Percentiles rank a stretch among this genome's conserved stretches.
phyloP scores from a whole-genome alignment of 2,797 vertebrate genomes.

The Anguilla megastoma region DNA sequence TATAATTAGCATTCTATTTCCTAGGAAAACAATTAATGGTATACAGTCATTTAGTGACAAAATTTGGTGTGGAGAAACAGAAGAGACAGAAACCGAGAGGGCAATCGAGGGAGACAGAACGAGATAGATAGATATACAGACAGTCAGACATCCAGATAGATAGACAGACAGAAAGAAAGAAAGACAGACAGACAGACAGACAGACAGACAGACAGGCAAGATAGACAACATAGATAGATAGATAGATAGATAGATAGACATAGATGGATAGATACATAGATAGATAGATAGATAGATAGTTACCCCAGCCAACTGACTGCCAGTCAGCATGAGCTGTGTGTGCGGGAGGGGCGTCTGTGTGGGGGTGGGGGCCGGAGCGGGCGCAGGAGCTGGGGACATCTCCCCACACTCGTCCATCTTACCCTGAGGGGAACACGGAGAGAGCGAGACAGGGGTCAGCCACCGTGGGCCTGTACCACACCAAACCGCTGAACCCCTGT shows the following conservation, averaged over 20 bases:
- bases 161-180: neutral
- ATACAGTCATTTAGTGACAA: too few relatives aligned
- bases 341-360: constrained; percentile 85
- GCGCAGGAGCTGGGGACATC: constrained; percentile 70
- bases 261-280: neutral
- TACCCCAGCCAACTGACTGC: constrained; percentile 89
- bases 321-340: constrained; percentile 89
- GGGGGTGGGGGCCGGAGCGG: constrained; percentile 68
- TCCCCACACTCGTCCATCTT: constrained; percentile 84
- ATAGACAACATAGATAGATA: neutral
- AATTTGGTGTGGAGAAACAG: neutral
- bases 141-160: neutral
- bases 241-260: neutral
- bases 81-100: neutral
- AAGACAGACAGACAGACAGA: neutral
- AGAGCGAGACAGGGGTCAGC: neutral
- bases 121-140: neutral
- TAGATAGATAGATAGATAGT: constrained; percentile 53
- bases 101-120: neutral
- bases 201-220: neutral
- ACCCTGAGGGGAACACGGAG: constrained; percentile 62
- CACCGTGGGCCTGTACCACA: neutral
- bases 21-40: too few relatives aligned
- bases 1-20: too few relatives aligned
- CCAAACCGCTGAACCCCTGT: neutral